Evolutionary conservation across 2,888 invertebrate genomes (phyloP).

Genomic region (Eupithecia pulchellata): DNA sequence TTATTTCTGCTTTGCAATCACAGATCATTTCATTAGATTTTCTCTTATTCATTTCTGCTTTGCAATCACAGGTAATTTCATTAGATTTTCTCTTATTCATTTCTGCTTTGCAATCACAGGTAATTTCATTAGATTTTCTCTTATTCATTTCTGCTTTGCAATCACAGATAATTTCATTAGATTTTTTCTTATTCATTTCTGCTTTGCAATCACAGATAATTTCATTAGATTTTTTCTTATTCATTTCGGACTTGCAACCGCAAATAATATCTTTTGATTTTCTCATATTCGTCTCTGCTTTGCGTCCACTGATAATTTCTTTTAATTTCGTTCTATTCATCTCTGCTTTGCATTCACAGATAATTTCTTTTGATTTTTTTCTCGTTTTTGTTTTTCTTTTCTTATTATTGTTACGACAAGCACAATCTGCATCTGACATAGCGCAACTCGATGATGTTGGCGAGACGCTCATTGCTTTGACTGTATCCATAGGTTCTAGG

Average conservation of each 20-base stretch:
- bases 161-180: not conserved
- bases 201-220: not conserved
- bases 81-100: not conserved
- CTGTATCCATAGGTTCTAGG: slow-evolving; percentile 42
- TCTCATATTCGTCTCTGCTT: not conserved
- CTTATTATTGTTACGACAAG: slow-evolving; percentile 15
- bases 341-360: not conserved
- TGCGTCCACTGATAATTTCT: not conserved
- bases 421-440: slow-evolving; percentile 34
- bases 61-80: not conserved
- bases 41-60: no score
- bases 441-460: slow-evolving; percentile 20
- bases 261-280: no score
- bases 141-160: no score
- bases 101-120: not conserved
- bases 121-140: not conserved
- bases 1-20: not conserved
- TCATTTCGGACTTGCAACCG: no score
- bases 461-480: slow-evolving; percentile 12
- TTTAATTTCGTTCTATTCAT: not conserved
- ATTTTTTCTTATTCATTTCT: slow-evolving; percentile 1
- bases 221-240: no score
- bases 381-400: slow-evolving; percentile 16
- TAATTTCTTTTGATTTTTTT: not conserved
- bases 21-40: not conserved